Conservation (phyloP, 2,888 invertebrate genomes). For the Rutpela maculata region DNA sequence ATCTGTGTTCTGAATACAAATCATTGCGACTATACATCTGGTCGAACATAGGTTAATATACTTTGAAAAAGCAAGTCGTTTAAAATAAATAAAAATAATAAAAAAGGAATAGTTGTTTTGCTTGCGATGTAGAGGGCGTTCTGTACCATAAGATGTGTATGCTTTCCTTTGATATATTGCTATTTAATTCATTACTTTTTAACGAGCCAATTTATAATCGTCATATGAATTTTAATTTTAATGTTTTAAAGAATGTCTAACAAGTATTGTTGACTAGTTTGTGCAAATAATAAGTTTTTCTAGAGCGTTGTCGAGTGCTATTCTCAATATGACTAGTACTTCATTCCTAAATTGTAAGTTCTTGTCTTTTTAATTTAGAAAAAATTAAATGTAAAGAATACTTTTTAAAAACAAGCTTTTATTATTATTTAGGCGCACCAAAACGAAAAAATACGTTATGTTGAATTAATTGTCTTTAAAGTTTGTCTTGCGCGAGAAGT, state of each 20-base stretch:
- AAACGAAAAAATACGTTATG: no score
- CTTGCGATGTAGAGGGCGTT: constrained; percentile 67
- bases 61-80: constrained; percentile 73
- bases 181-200: constrained; percentile 18
- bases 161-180: constrained; percentile 60
- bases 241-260: not conserved
- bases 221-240: not conserved
- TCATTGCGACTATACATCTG: constrained; percentile 57
- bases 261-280: not conserved
- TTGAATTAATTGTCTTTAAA: no score
- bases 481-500: no score
- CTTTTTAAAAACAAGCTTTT: no score
- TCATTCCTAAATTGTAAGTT: no score
- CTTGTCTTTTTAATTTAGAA: no score
- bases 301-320: no score
- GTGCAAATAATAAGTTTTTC: no score
- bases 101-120: constrained; percentile 62
- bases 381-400: no score
- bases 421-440: no score
- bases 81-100: constrained; percentile 71
- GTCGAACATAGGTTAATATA: constrained; percentile 71
- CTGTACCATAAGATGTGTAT: constrained; percentile 60
- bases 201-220: constrained; percentile 8
- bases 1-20: constrained; percentile 50
- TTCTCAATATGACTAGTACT: no score